Conservation (phyloP, 1,140 invertebrate genomes). For the Microvelia longipes region DNA sequence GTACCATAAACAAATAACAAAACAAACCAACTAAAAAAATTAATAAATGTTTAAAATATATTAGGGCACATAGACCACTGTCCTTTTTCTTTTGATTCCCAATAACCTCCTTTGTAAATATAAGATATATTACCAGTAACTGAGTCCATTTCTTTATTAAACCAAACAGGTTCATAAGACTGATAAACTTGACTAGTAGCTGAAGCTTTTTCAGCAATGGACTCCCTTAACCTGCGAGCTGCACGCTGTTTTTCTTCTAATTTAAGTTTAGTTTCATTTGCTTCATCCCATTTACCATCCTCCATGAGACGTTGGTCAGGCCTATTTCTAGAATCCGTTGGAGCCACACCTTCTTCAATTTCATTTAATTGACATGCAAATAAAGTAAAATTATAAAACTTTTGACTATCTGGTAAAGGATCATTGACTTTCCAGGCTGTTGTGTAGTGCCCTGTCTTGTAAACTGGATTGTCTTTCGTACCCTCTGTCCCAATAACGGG, state of each 20-base stretch:
- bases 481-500: conserved; percentile 63
- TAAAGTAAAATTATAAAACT: conserved; percentile 87
- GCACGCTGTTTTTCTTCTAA: conserved; percentile 90
- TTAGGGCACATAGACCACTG: conserved; percentile 86
- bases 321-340: conserved; percentile 82
- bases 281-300: conserved; percentile 87
- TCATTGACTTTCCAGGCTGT: conserved; percentile 71
- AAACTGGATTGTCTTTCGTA: conserved; percentile 62
- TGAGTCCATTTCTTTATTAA: conserved; percentile 63
- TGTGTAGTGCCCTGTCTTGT: conserved; percentile 75
- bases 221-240: conserved; percentile 53
- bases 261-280: conserved; percentile 76
- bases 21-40: too few relatives aligned
- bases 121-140: conserved; percentile 68
- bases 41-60: conserved; percentile 73
- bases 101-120: conserved; percentile 77
- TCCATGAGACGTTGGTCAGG: conserved; percentile 98
- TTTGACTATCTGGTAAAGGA: conserved; percentile 51
- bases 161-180: conserved; percentile 81
- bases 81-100: conserved; percentile 73
- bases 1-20: too few relatives aligned
- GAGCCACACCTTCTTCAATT: conserved; percentile 76
- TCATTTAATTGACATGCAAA: conserved; percentile 95
- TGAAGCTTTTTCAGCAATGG: conserved; percentile 62
- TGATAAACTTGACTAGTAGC: conserved; percentile 53